A percentile compares a stretch with the other conserved stretches of the same genome.
Conservation (phyloP, 2,797 vertebrate genomes). For the Phataginus tetradactyla region DNA sequence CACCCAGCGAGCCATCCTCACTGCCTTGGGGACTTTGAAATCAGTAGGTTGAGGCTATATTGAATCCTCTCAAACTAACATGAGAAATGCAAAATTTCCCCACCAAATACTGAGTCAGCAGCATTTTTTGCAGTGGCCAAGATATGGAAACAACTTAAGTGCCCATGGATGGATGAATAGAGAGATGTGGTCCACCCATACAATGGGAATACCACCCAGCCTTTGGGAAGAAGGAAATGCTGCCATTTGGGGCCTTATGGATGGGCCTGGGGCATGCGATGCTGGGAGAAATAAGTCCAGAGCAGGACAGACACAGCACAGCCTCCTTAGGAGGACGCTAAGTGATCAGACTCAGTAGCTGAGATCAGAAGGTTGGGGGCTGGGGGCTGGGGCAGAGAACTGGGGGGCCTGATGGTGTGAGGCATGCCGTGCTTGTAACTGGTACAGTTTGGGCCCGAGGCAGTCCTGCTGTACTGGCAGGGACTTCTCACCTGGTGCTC, state of each 20-base stretch:
- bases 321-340: background rate
- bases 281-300: background rate
- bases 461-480: no score
- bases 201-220: fast-evolving
- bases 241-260: fast-evolving
- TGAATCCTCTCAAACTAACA: background rate
- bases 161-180: background rate
- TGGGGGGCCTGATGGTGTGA: no score
- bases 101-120: background rate
- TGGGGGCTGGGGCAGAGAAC: background rate
- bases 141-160: fast-evolving
- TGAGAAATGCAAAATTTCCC: no score
- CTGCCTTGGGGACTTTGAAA: background rate
- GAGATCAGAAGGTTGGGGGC: background rate
- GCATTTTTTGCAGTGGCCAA: background rate
- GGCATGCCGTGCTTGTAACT: no score
- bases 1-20: background rate
- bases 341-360: no score
- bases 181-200: fast-evolving
- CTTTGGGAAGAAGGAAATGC: background rate
- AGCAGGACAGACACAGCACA: background rate
- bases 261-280: fast-evolving
- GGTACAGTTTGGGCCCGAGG: no score
- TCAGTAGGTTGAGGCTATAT: background rate
- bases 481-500: no score